These are phyloP conservation scores for Euphydryas editha DNA, from an alignment of 2,888 invertebrate genomes.

Conservation along the genomic window DNA sequence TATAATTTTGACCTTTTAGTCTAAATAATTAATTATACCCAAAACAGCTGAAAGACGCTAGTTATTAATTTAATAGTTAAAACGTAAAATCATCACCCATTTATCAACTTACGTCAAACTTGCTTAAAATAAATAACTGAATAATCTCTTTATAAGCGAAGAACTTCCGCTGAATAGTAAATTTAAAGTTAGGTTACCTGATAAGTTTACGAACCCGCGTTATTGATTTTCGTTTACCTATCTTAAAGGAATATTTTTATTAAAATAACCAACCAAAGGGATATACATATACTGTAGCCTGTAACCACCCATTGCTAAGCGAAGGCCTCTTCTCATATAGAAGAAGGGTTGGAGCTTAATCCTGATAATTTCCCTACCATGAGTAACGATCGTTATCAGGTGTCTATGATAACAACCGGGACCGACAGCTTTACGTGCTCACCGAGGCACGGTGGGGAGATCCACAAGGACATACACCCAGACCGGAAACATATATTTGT, in stretches of 20 bases:
- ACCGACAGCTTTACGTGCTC: too few relatives aligned
- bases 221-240: neutral
- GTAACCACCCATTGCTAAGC: too few relatives aligned
- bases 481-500: too few relatives aligned
- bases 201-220: neutral
- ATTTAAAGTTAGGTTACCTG: neutral
- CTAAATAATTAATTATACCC: neutral
- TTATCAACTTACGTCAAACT: slow-evolving; percentile 4
- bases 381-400: too few relatives aligned
- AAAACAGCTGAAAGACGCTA: neutral
- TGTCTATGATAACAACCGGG: too few relatives aligned
- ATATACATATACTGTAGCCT: too few relatives aligned
- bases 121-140: neutral
- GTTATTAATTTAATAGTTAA: neutral
- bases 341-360: too few relatives aligned
- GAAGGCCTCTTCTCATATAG: too few relatives aligned
- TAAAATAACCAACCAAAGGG: too few relatives aligned
- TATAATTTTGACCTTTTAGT: neutral
- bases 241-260: neutral
- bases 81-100: slow-evolving; percentile 3
- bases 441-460: too few relatives aligned
- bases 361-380: too few relatives aligned
- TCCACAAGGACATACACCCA: too few relatives aligned
- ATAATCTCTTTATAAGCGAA: neutral
- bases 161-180: neutral